Evolutionary conservation across 2,888 invertebrate species (phyloP).

Genomic region (Mesorhabditis spiculigera): DNA sequence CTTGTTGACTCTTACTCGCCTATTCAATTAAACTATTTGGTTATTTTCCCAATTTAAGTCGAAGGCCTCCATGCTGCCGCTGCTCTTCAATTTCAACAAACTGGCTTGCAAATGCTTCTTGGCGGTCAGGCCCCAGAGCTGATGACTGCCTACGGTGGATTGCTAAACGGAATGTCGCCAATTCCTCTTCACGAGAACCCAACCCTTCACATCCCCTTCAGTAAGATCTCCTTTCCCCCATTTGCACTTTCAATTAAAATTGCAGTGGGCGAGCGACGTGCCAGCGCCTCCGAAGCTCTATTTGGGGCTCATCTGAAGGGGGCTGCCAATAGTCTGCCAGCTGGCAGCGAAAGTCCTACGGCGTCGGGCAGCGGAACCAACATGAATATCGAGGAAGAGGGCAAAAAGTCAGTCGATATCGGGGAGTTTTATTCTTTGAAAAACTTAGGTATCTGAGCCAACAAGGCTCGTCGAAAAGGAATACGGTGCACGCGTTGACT

Average conservation of each 20-base stretch:
- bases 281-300: slow-evolving; percentile 39
- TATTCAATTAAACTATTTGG: too few species aligned
- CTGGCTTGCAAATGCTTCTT: background rate
- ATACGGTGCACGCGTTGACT: slow-evolving; percentile 43
- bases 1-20: too few species aligned
- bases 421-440: background rate
- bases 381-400: slow-evolving; percentile 35
- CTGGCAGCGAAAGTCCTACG: slow-evolving; percentile 3
- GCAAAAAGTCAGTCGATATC: slow-evolving; percentile 20
- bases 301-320: slow-evolving; percentile 3
- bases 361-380: slow-evolving; percentile 11
- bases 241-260: background rate
- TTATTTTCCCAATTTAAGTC: background rate
- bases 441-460: slow-evolving; percentile 39
- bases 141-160: slow-evolving; percentile 14
- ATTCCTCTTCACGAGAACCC: slow-evolving; percentile 17
- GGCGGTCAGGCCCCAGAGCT: slow-evolving; percentile 9
- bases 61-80: slow-evolving; percentile 10
- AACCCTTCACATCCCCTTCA: background rate
- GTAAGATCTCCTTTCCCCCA: background rate
- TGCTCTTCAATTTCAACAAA: slow-evolving; percentile 4
- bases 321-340: background rate
- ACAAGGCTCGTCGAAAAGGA: slow-evolving; percentile 46
- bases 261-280: slow-evolving; percentile 27
- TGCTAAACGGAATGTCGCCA: slow-evolving; percentile 23